A percentile compares a stretch with the other conserved stretches of the same genome.
These are phyloP conservation scores for Micrasema longulum DNA, from an alignment of 1,140 invertebrate species.

Conservation along the genomic window DNA sequence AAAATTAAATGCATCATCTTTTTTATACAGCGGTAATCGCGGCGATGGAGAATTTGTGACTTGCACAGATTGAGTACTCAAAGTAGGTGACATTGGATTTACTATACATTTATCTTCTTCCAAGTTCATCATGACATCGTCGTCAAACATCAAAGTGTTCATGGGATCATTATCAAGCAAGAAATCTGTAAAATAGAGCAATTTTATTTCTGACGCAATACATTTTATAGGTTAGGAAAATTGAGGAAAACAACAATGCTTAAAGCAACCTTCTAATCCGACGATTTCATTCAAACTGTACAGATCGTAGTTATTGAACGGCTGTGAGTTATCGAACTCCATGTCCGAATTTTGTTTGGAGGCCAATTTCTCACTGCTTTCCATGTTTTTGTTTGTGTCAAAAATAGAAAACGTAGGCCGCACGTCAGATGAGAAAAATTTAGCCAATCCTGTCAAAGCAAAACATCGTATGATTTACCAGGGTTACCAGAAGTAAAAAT, in stretches of 20 bases:
- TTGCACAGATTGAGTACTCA: neutral
- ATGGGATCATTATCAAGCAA: slow-evolving; percentile 38
- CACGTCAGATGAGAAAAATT: slow-evolving; percentile 55
- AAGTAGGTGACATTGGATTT: slow-evolving; percentile 1
- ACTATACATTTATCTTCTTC: slow-evolving; percentile 13
- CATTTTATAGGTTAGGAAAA: too few relatives aligned
- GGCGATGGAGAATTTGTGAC: neutral
- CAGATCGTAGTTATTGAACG: slow-evolving; percentile 14
- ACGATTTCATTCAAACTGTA: slow-evolving; percentile 32
- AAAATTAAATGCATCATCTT: neutral
- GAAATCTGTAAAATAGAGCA: slow-evolving; percentile 38
- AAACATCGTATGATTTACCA: slow-evolving; percentile 36
- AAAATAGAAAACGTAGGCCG: too few relatives aligned
- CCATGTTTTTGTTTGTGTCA: slow-evolving; percentile 62
- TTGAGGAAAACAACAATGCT: slow-evolving; percentile 2
- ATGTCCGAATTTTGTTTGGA: slow-evolving; percentile 27
- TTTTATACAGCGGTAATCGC: slow-evolving; percentile 4
- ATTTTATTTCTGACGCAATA: slow-evolving; percentile 43
- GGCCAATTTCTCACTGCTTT: slow-evolving; percentile 29
- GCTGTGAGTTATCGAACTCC: slow-evolving; percentile 39
- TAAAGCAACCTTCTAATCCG: slow-evolving; percentile 37
- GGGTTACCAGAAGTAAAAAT: slow-evolving; percentile 2
- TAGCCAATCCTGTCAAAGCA: slow-evolving; percentile 58
- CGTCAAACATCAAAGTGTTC: slow-evolving; percentile 38
- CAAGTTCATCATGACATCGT: slow-evolving; percentile 22